These are phyloP conservation scores for Cephalopachus bancanus DNA, from an alignment of 2,797 vertebrate species.

Conservation along the genomic window DNA sequence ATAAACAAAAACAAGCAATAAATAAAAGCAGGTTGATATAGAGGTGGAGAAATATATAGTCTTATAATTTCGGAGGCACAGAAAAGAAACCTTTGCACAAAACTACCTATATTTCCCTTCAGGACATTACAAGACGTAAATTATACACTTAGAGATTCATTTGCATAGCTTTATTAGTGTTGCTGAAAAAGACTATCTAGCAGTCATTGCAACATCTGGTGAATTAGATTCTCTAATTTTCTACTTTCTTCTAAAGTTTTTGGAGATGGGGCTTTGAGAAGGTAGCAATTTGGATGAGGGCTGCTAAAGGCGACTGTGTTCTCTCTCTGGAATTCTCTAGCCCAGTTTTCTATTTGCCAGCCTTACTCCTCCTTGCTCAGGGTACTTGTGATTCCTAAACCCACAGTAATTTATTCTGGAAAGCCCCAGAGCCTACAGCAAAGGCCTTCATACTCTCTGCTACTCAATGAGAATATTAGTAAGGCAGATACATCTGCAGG, in stretches of 20 bases:
- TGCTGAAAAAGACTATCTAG: conserved; percentile 8
- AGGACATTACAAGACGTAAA: not conserved
- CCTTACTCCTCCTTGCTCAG: not conserved
- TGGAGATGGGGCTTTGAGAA: not conserved
- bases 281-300: not conserved
- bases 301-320: not conserved
- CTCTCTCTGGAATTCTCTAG: not conserved
- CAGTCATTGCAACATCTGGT: not conserved
- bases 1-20: conserved; percentile 1
- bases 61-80: conserved; percentile 25
- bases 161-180: not conserved
- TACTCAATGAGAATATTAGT: not conserved
- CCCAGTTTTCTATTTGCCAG: not conserved
- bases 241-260: not conserved
- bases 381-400: not conserved
- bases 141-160: not conserved
- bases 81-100: not conserved
- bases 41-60: not conserved
- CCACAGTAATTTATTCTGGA: not conserved
- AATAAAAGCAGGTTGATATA: not conserved
- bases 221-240: not conserved
- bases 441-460: not conserved
- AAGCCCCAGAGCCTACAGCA: not conserved
- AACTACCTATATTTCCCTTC: not conserved
- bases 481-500: not conserved